Percentiles rank a stretch among this genome's conserved stretches.
Conservation (phyloP, 2,888 invertebrate species). For the Sinhomidia bicolor region DNA sequence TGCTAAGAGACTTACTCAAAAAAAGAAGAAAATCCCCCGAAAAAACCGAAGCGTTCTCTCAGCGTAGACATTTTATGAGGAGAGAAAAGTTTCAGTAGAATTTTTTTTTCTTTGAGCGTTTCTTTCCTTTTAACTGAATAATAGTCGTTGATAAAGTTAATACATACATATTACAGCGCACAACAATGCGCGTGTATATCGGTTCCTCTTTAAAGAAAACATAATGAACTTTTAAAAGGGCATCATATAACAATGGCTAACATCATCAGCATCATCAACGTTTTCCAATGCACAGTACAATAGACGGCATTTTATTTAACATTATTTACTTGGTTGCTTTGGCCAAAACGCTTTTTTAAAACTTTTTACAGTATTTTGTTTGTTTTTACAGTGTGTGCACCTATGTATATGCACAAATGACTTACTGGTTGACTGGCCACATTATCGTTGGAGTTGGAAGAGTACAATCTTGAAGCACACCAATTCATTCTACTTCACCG, state of each 20-base stretch:
- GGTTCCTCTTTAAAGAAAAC: not conserved
- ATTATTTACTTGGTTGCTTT: not conserved
- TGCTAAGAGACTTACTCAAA: conserved; percentile 13
- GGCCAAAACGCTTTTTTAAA: not conserved
- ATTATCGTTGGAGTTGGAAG: not conserved
- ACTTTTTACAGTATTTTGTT: not conserved
- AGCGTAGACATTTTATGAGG: conserved; percentile 41
- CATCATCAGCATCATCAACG: too few species aligned
- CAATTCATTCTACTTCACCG: not conserved
- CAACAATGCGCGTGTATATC: too few species aligned
- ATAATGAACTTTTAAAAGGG: not conserved
- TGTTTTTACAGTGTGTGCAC: not conserved
- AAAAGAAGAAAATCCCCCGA: conserved; percentile 27
- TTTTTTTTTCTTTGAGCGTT: conserved; percentile 23
- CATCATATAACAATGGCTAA: not conserved
- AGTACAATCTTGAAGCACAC: not conserved
- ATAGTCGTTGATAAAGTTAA: not conserved
- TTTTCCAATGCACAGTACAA: not conserved
- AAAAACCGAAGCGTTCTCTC: not conserved
- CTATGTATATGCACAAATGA: not conserved
- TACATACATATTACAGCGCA: too few species aligned
- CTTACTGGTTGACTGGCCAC: conserved; percentile 32
- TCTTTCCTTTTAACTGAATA: conserved; percentile 28
- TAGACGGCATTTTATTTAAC: not conserved
- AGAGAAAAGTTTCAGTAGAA: conserved; percentile 12